A percentile compares a stretch with the other conserved stretches of the same genome.
phyloP scores from a whole-genome alignment of 1,140 invertebrate species.

The Brachionus angularis region DNA sequence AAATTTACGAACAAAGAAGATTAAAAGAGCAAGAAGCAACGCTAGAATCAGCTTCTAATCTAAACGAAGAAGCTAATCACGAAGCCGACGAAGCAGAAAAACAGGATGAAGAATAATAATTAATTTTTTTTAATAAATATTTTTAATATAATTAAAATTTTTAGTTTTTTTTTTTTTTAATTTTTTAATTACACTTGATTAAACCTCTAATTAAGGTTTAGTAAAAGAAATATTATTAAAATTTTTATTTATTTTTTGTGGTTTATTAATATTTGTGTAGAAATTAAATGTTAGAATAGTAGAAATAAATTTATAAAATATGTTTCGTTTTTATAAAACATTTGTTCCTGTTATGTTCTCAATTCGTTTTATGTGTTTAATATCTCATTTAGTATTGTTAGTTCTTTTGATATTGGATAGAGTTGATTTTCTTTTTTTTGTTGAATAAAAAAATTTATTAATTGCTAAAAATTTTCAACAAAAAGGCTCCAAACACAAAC shows the following conservation, averaged over 20 bases:
- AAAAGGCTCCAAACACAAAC: conserved; percentile 1
- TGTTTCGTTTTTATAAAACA: conserved; percentile 21
- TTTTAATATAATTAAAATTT: neutral
- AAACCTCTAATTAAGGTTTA: too few relatives aligned
- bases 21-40: conserved; percentile 48
- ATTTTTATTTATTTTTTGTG: too few relatives aligned
- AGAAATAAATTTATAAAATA: neutral
- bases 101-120: conserved; percentile 6
- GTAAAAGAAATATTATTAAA: neutral
- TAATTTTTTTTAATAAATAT: neutral
- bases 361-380: conserved; percentile 11
- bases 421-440: conserved; percentile 1
- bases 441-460: neutral
- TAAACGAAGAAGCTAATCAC: conserved; percentile 20
- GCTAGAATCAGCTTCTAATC: conserved; percentile 17
- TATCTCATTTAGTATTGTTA: conserved; percentile 33
- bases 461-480: neutral
- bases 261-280: too few relatives aligned
- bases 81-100: conserved; percentile 22
- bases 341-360: conserved; percentile 15
- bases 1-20: conserved; percentile 50
- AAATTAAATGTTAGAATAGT: too few relatives aligned
- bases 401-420: conserved; percentile 15
- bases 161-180: neutral
- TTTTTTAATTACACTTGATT: too few relatives aligned